Base-by-base conservation (phyloP, 2,113 vertebrate genomes). In the Andinoacara biseriatus region DNA sequence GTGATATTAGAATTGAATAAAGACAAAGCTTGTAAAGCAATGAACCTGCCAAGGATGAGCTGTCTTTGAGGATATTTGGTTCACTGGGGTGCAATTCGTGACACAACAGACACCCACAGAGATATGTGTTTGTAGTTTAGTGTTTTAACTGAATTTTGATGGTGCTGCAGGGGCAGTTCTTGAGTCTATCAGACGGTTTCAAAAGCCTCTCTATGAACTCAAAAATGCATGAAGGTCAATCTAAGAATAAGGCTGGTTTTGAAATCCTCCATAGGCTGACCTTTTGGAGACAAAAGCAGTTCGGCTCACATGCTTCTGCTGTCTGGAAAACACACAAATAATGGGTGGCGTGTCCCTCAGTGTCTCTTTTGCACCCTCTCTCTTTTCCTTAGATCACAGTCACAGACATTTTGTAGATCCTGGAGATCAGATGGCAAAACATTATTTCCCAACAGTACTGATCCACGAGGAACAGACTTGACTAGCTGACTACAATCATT, bases 211-310 rank as follows among this genome's bases (percentile, higher is more conserved):
- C 13, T 59, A 17, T 72, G 33, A 59, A 63, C 65, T 87, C 52
- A 79, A 57, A 87, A 85, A 81, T 58, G 58, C 52, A 69, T 69
- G 78, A 87, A 91, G 81, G 87, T 86, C 86, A 84, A 43, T 7
- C 35, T 63, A 76, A 77, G 26, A 86, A 74, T 58, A 74, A 65
- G 54, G 78, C 69, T 17, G 61, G 38, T 33, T 74, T 74, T 58
- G 40, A 86, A 85, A 83, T 52, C 78, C 57, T 11, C n/a, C 40
- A 74, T 33, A 58, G 13, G 26, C 57, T 84, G 86, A 91, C 84
- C 81, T 91, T 87, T 33, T 11, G 62, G 62, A 80, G 56, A 87
- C 83, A 78, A 84, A 60, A 17, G 33, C 35, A 7, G 14, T 58
- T 65, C 24, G 8, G 72, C 79, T 74, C 58, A 59, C 57, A 57